phyloP scores from a whole-genome alignment of 1,140 invertebrate genomes.

The Rhysida immarginata region DNA sequence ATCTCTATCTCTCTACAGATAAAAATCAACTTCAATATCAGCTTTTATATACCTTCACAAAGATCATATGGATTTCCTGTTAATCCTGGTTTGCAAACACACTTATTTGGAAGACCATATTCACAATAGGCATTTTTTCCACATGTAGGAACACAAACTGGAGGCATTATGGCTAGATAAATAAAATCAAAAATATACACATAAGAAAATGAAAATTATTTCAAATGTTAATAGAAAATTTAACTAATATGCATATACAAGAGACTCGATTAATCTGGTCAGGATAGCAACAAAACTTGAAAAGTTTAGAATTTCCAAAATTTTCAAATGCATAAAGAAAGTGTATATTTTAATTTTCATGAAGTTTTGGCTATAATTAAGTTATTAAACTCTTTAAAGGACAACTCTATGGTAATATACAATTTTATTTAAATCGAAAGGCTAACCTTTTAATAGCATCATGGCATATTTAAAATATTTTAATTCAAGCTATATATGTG shows the following conservation, averaged over 20 bases:
- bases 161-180: conserved; percentile 53
- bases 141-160: conserved; percentile 60
- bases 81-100: conserved; percentile 65
- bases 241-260: no score
- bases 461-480: no score
- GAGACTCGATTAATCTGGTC: no score
- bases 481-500: no score
- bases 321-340: no score
- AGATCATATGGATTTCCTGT: conserved; percentile 73
- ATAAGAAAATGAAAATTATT: background rate
- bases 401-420: no score
- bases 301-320: no score
- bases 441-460: no score
- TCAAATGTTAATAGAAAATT: no score
- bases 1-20: background rate
- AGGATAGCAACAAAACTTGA: no score
- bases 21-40: background rate
- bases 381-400: background rate
- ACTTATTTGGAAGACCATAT: conserved; percentile 55
- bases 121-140: conserved; percentile 71
- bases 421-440: no score
- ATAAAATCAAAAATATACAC: conserved; percentile 1
- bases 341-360: no score
- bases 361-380: background rate
- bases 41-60: conserved; percentile 36